These are phyloP conservation scores for Tanytarsus gracilentus DNA, from an alignment of 2,888 invertebrate genomes.

Conservation along the genomic window DNA sequence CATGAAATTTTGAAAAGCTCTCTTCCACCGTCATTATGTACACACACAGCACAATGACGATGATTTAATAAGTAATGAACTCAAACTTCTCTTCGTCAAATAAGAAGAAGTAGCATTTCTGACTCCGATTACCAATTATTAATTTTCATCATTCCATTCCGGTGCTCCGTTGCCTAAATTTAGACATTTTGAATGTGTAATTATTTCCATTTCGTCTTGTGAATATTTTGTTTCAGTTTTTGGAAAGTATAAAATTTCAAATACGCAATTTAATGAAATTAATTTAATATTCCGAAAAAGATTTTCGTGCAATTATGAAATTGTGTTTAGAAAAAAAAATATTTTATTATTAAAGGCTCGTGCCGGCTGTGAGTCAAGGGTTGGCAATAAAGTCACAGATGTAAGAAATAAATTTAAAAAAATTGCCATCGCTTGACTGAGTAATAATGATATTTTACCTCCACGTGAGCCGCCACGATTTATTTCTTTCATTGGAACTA, in stretches of 20 bases:
- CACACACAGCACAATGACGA: neutral
- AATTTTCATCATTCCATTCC: neutral
- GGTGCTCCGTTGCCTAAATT: no score
- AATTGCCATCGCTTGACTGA: neutral
- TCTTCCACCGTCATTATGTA: no score
- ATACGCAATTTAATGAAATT: no score
- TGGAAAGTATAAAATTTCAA: neutral
- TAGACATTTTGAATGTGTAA: neutral
- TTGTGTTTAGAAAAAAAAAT: neutral
- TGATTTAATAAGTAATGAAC: conserved; percentile 1
- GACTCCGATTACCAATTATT: conserved; percentile 24
- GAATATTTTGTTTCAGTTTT: neutral
- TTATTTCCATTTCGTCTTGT: neutral
- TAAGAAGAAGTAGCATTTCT: neutral
- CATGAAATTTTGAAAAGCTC: no score
- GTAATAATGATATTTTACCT: neutral
- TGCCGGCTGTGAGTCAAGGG: no score
- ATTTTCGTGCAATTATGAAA: neutral
- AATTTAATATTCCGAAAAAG: neutral
- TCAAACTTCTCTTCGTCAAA: neutral
- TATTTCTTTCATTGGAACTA: no score
- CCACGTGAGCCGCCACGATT: no score
- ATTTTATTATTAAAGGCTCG: no score
- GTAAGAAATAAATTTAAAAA: neutral
- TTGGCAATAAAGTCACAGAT: neutral